Conservation (phyloP, 1,140 invertebrate species). For the Lepidostoma basale region DNA sequence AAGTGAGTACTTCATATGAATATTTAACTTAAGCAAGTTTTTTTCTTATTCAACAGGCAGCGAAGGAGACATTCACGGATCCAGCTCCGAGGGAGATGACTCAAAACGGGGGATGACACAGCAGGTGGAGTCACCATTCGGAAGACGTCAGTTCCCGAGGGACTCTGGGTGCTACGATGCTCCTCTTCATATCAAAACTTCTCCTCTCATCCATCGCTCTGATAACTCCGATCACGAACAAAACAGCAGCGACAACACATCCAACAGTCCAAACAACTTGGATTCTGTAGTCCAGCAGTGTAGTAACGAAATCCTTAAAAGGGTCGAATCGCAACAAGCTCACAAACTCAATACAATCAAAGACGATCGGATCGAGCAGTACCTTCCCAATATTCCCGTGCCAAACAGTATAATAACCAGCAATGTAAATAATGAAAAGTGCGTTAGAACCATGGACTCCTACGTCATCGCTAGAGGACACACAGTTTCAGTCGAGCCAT, state of each 20-base stretch:
- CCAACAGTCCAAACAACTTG: conserved; percentile 52
- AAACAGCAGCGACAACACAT: conserved; percentile 56
- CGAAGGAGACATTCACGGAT: conserved; percentile 71
- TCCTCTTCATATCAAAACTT: conserved; percentile 62
- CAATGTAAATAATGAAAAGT: conserved; percentile 48
- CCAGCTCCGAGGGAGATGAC: conserved; percentile 77
- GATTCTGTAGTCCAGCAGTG: conserved; percentile 65
- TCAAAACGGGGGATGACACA: conserved; percentile 55
- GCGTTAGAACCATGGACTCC: conserved; percentile 54
- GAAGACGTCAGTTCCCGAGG: conserved; percentile 74
- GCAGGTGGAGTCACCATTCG: conserved; percentile 68
- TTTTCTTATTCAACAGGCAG: conserved; percentile 64
- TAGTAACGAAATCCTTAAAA: conserved; percentile 63
- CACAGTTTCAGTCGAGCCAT: conserved; percentile 55
- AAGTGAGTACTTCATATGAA: conserved; percentile 6
- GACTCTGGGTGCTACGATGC: conserved; percentile 82
- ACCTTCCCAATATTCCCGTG: conserved; percentile 59
- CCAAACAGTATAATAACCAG: conserved; percentile 44
- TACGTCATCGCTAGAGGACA: conserved; percentile 57
- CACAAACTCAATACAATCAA: conserved; percentile 52
- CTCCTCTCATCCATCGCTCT: conserved; percentile 60
- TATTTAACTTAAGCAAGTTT: background rate
- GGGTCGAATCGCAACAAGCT: conserved; percentile 57
- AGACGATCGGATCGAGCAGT: conserved; percentile 50
- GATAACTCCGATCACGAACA: conserved; percentile 57